Evolutionary conservation across 2,888 invertebrate species (phyloP).

Genomic region (Thyatira batis): DNA sequence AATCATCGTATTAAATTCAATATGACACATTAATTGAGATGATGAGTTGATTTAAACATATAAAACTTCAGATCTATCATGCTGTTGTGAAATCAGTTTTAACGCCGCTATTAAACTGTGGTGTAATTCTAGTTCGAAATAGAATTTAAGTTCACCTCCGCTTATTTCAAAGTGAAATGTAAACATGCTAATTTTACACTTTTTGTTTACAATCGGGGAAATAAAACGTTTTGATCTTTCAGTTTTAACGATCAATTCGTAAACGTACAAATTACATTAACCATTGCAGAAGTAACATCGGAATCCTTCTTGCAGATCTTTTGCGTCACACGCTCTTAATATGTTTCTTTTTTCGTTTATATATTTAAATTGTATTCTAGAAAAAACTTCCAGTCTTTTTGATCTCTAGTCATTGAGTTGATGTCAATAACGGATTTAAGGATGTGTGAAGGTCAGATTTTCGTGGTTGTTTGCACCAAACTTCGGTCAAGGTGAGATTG

Average conservation of each 20-base stretch:
- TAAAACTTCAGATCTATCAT: slow-evolving; percentile 21
- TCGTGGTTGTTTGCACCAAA: slow-evolving; percentile 53
- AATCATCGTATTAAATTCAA: too few relatives aligned
- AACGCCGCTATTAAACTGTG: slow-evolving; percentile 41
- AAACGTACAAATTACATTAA: slow-evolving; percentile 1
- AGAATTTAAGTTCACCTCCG: slow-evolving; percentile 47
- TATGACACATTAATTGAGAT: slow-evolving; percentile 20
- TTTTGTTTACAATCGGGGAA: slow-evolving; percentile 26
- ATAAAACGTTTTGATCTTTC: slow-evolving; percentile 30
- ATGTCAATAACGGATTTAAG: slow-evolving; percentile 12
- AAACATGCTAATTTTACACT: slow-evolving; percentile 35
- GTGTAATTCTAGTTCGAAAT: slow-evolving; percentile 45
- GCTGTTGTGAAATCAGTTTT: slow-evolving; percentile 42
- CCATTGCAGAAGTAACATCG: neutral
- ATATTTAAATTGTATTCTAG: neutral
- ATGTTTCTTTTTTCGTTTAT: neutral
- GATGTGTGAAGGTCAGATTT: slow-evolving; percentile 53
- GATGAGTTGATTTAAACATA: neutral
- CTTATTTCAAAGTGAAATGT: slow-evolving; percentile 33
- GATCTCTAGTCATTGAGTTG: slow-evolving; percentile 8
- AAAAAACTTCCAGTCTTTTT: neutral
- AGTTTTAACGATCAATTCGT: slow-evolving; percentile 18
- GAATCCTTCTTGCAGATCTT: neutral
- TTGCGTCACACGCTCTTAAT: neutral
- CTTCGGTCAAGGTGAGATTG: slow-evolving; percentile 69